A percentile compares a stretch with the other conserved stretches of the same genome.
Conservation (phyloP, 2,888 invertebrate species). For the Baronia brevicornis region DNA sequence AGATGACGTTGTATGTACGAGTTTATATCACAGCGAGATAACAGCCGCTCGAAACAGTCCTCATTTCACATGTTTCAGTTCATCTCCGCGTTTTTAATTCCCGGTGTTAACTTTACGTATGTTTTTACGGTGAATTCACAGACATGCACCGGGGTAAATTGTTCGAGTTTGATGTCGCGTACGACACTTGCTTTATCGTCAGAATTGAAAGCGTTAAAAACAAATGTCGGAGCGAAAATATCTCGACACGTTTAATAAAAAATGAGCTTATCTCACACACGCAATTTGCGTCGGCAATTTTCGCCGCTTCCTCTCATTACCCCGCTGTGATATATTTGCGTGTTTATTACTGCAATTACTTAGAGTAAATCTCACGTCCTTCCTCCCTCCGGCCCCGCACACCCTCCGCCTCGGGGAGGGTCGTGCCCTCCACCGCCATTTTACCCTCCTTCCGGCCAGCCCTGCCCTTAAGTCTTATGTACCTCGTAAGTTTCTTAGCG, state of each 20-base stretch:
- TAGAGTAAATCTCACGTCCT: conserved; percentile 77
- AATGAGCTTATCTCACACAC: conserved; percentile 73
- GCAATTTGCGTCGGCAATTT: conserved; percentile 73
- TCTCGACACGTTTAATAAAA: conserved; percentile 43
- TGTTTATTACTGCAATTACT: conserved; percentile 78
- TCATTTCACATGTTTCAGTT: too few species aligned
- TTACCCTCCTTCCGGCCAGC: conserved; percentile 72
- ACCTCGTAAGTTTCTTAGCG: conserved; percentile 74
- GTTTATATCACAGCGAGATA: too few species aligned
- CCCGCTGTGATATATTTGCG: conserved; percentile 74
- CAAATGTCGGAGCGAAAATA: conserved; percentile 28
- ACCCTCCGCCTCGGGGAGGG: conserved; percentile 45
- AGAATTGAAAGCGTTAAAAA: conserved; percentile 23
- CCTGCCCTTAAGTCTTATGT: conserved; percentile 76
- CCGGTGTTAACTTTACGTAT: too few species aligned
- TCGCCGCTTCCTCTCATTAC: conserved; percentile 73
- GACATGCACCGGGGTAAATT: too few species aligned
- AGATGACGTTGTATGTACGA: too few species aligned
- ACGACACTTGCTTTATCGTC: conserved; percentile 2
- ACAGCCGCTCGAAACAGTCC: too few species aligned
- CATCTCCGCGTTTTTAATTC: too few species aligned
- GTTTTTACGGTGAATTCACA: too few species aligned
- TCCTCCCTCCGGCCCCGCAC: conserved; percentile 47
- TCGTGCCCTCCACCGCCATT: conserved; percentile 69
- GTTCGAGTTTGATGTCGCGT: conserved; percentile 3